These are phyloP conservation scores for Hemitrygon akajei DNA, from an alignment of 2,797 vertebrate species.

Conservation along the genomic window DNA sequence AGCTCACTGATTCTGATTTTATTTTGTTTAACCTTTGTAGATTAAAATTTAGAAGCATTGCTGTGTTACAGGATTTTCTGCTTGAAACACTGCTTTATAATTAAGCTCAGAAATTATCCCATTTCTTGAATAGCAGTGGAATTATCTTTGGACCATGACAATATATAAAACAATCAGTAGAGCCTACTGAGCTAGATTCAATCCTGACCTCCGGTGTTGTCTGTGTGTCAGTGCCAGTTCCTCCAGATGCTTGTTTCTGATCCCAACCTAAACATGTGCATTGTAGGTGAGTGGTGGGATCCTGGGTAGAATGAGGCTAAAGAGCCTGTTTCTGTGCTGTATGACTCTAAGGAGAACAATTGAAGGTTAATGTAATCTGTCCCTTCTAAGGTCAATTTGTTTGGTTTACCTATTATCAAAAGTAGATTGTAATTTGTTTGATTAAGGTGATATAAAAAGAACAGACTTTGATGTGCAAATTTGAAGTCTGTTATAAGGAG, in stretches of 20 bases:
- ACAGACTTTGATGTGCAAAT: neutral
- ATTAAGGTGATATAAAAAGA: neutral
- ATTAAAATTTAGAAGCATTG: neutral
- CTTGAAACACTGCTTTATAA: neutral
- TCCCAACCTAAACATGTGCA: too few relatives aligned
- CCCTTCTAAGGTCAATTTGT: neutral
- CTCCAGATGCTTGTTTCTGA: too few relatives aligned
- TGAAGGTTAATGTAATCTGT: neutral
- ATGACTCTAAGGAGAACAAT: neutral
- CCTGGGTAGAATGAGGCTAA: too few relatives aligned
- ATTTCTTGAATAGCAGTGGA: neutral
- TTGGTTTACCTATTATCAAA: neutral
- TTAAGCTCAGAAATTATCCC: neutral
- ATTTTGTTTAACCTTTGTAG: neutral
- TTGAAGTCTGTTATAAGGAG: neutral
- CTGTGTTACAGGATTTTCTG: neutral
- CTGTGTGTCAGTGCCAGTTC: too few relatives aligned
- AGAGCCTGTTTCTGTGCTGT: too few relatives aligned
- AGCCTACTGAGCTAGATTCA: too few relatives aligned
- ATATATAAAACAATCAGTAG: too few relatives aligned
- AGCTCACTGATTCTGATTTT: neutral
- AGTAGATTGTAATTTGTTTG: neutral
- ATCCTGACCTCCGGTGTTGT: too few relatives aligned
- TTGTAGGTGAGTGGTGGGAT: too few relatives aligned
- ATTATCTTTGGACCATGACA: neutral